Percentiles rank a stretch among this genome's conserved stretches.
These are phyloP conservation scores for Hemicordylus capensis DNA, from an alignment of 2,113 vertebrate genomes.

Conservation along the genomic window DNA sequence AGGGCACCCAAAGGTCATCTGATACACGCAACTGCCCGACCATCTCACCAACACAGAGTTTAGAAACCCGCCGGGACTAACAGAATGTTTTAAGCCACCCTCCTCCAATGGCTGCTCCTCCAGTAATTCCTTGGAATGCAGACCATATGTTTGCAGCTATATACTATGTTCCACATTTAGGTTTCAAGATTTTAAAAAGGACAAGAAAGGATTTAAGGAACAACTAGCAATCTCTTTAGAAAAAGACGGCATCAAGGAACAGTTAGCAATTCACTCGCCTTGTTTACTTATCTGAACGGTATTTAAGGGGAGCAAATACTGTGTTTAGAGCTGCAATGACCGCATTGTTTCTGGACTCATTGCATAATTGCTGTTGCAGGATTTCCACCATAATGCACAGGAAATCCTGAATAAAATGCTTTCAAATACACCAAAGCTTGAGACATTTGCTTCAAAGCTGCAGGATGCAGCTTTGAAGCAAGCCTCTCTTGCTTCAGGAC, in stretches of 20 bases:
- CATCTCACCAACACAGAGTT: conserved; percentile 4
- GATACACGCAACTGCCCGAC: conserved; percentile 48
- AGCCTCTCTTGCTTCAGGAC: accelerated
- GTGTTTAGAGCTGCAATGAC: neutral
- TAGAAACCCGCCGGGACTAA: neutral
- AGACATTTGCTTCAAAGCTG: no score
- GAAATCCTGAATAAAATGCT: accelerated
- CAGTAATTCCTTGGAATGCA: accelerated
- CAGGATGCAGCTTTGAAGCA: neutral
- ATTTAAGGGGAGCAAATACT: neutral
- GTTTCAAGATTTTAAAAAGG: accelerated
- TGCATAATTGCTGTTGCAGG: neutral
- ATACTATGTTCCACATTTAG: neutral
- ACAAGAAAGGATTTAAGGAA: neutral
- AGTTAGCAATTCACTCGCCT: neutral
- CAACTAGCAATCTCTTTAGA: neutral
- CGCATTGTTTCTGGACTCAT: neutral
- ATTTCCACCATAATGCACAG: neutral
- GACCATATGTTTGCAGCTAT: neutral
- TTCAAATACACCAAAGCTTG: no score
- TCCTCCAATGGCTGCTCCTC: conserved; percentile 11
- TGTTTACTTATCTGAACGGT: neutral
- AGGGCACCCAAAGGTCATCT: conserved; percentile 51
- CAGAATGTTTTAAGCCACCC: conserved; percentile 3
- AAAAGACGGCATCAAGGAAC: neutral